phyloP scores from a whole-genome alignment of 2,888 invertebrate genomes.

The Drosophila fungiperda region DNA sequence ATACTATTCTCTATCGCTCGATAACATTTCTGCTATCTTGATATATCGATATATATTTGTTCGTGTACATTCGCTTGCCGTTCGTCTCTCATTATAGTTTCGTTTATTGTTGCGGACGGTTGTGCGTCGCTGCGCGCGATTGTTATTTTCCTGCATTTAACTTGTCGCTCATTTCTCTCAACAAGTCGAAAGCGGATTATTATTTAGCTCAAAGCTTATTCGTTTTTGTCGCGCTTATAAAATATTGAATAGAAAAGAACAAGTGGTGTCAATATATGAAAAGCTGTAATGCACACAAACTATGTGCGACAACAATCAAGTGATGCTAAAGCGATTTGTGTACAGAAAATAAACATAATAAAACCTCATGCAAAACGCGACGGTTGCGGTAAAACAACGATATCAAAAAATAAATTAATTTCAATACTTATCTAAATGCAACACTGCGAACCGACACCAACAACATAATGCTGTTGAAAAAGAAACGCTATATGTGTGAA shows the following conservation, averaged over 20 bases:
- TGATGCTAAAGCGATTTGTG: constrained; percentile 53
- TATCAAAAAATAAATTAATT: constrained; percentile 42
- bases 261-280: constrained; percentile 36
- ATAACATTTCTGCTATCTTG: constrained; percentile 11
- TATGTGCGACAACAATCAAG: constrained; percentile 38
- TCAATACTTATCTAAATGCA: constrained; percentile 69
- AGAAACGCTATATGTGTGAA: constrained; percentile 82
- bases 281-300: constrained; percentile 23
- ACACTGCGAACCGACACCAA: constrained; percentile 53
- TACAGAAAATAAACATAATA: constrained; percentile 35
- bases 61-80: background rate
- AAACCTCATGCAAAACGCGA: constrained; percentile 30
- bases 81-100: constrained; percentile 41
- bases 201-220: constrained; percentile 24
- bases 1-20: constrained; percentile 20
- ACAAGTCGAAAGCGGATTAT: constrained; percentile 44
- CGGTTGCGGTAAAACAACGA: constrained; percentile 41
- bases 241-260: constrained; percentile 44
- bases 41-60: constrained; percentile 23
- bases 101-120: constrained; percentile 38
- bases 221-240: constrained; percentile 22
- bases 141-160: constrained; percentile 27
- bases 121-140: constrained; percentile 27
- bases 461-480: constrained; percentile 81
- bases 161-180: constrained; percentile 35